phyloP scores from a whole-genome alignment of 2,888 invertebrate genomes.

The Lydus trimaculatus region DNA sequence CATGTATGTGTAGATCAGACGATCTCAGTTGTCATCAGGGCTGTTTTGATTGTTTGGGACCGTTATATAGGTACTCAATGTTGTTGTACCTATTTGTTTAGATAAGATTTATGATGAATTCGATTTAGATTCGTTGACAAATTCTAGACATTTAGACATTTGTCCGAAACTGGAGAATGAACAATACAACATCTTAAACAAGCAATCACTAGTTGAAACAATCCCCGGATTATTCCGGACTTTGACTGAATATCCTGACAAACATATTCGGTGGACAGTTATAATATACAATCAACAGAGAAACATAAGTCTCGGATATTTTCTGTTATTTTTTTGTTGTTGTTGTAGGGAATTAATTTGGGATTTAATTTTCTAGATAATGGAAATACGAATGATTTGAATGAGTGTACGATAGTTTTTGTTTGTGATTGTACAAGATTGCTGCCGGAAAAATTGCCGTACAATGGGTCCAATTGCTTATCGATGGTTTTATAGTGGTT shows the following conservation, averaged over 20 bases:
- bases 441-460: slow-evolving; percentile 82
- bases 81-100: slow-evolving; percentile 28
- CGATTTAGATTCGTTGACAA: background rate
- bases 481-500: slow-evolving; percentile 95
- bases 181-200: slow-evolving; percentile 71
- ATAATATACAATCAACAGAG: slow-evolving; percentile 70
- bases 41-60: slow-evolving; percentile 26
- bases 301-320: background rate
- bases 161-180: slow-evolving; percentile 87
- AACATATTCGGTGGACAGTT: slow-evolving; percentile 81
- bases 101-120: background rate
- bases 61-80: no score
- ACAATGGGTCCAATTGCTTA: slow-evolving; percentile 85
- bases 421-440: slow-evolving; percentile 90
- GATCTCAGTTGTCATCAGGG: slow-evolving; percentile 24
- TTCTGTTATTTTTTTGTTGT: no score
- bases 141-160: slow-evolving; percentile 66
- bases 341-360: background rate
- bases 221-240: slow-evolving; percentile 85
- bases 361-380: background rate
- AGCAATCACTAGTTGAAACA: slow-evolving; percentile 86
- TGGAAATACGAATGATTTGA: background rate
- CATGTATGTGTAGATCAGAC: slow-evolving; percentile 22
- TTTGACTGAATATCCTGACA: slow-evolving; percentile 80
- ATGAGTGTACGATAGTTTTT: slow-evolving; percentile 90